Conservation (phyloP, 2,888 invertebrate species). For the Tipula vernalis region DNA sequence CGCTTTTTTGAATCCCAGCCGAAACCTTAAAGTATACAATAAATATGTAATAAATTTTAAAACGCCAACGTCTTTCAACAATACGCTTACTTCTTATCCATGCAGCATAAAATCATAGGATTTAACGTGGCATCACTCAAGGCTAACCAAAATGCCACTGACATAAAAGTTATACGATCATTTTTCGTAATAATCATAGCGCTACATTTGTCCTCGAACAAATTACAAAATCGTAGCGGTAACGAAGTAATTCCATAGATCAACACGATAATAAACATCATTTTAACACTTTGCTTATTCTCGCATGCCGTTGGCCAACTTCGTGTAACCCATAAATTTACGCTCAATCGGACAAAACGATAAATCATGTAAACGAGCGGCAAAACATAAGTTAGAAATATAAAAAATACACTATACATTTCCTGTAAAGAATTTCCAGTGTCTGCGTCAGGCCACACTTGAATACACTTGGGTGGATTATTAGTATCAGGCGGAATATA, state of each 20-base stretch:
- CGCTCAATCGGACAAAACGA: not conserved
- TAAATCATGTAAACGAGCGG: not conserved
- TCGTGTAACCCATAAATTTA: not conserved
- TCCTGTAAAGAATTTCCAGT: not conserved
- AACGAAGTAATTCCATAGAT: not conserved
- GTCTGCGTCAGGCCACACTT: not conserved
- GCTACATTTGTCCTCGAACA: not conserved
- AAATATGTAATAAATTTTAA: not conserved
- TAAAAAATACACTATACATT: not conserved
- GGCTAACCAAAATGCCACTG: not conserved
- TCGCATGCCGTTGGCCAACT: not conserved
- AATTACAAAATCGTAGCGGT: not conserved
- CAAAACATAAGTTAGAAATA: not conserved
- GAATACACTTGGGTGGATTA: not conserved
- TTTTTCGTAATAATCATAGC: not conserved
- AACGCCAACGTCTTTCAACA: not conserved
- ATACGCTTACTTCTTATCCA: not conserved
- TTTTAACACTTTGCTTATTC: not conserved
- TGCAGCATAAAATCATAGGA: not conserved
- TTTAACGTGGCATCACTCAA: not conserved
- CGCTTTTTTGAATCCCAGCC: not conserved
- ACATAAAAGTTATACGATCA: not conserved
- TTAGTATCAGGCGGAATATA: not conserved
- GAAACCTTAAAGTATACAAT: not conserved
- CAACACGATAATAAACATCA: not conserved